A percentile compares a stretch with the other conserved stretches of the same genome.
Conservation (phyloP, 1,140 invertebrate genomes). For the Ips typographus region DNA sequence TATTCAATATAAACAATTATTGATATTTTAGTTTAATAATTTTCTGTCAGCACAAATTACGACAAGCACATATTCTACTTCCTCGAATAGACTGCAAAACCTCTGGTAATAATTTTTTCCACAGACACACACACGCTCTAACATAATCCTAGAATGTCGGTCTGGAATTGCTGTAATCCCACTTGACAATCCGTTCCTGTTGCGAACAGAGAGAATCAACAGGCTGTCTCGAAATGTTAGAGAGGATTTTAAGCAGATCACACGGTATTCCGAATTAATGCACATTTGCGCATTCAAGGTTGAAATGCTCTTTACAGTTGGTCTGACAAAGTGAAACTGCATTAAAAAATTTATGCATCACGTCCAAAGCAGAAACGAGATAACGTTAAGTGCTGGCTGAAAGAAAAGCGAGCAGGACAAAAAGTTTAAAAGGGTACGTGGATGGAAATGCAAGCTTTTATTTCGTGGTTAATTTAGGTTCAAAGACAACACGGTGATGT, state of each 20-base stretch:
- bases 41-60: too few relatives aligned
- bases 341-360: too few relatives aligned
- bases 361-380: too few relatives aligned
- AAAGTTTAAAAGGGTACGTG: constrained; percentile 1
- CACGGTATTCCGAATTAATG: background rate
- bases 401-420: background rate
- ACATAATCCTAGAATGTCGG: background rate
- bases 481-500: too few relatives aligned
- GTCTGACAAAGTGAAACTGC: too few relatives aligned
- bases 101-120: too few relatives aligned
- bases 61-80: too few relatives aligned
- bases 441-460: background rate
- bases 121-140: background rate
- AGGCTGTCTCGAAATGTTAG: background rate
- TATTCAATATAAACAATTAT: too few relatives aligned
- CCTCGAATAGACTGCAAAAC: too few relatives aligned
- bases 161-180: background rate
- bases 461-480: constrained; percentile 2
- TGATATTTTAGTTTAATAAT: too few relatives aligned
- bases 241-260: background rate
- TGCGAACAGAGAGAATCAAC: background rate
- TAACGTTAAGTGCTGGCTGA: background rate
- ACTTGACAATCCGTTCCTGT: background rate
- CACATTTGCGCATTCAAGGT: too few relatives aligned
- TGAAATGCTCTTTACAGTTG: too few relatives aligned